These are phyloP conservation scores for Mya arenaria DNA, from an alignment of 1,140 invertebrate species.

Conservation along the genomic window DNA sequence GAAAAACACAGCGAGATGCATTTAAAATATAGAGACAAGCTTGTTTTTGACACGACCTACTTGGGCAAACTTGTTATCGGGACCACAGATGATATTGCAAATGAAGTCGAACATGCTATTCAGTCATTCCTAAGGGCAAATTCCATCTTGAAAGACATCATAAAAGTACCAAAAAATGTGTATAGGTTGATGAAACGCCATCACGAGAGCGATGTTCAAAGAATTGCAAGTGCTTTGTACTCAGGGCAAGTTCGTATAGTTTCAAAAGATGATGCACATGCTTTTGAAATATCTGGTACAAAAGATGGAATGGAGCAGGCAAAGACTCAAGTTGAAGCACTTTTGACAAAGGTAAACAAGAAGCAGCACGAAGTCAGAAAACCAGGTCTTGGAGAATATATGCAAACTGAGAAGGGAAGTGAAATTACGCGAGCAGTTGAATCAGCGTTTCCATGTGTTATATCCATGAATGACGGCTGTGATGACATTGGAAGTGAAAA, in stretches of 20 bases:
- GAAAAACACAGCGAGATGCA: no score
- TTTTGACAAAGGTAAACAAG: not conserved
- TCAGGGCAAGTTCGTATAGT: conserved; percentile 9
- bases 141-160: conserved; percentile 32
- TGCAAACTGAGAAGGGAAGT: conserved; percentile 28
- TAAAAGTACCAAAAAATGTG: no score
- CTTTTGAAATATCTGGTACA: conserved; percentile 13
- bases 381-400: conserved; percentile 7
- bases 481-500: not conserved
- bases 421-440: not conserved
- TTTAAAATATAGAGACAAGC: not conserved
- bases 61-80: not conserved
- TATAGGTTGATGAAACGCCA: no score
- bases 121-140: not conserved
- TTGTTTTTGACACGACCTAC: no score
- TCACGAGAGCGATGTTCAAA: not conserved
- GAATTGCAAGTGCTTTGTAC: conserved; percentile 1
- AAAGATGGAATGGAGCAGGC: conserved; percentile 19
- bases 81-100: conserved; percentile 10
- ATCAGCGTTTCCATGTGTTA: not conserved
- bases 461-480: not conserved
- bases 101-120: not conserved
- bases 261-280: not conserved
- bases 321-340: not conserved
- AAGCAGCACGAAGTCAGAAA: not conserved